Evolutionary conservation across 1,140 invertebrate genomes (phyloP).

Genomic region (Cyclargus thomasi): DNA sequence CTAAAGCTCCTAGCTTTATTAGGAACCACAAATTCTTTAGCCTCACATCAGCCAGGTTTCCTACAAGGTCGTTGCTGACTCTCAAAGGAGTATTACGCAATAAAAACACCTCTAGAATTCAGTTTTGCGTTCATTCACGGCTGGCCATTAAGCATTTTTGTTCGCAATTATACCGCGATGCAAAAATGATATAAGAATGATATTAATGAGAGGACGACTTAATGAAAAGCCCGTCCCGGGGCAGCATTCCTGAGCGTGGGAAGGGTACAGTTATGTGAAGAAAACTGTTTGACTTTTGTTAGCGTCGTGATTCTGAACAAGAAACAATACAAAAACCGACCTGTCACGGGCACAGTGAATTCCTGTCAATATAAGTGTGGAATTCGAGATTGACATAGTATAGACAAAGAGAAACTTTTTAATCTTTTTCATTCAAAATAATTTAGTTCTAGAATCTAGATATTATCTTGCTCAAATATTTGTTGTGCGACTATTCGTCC

Average conservation of each 20-base stretch:
- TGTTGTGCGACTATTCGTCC: too few species aligned
- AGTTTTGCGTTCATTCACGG: conserved; percentile 8
- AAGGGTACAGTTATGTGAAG: conserved; percentile 60
- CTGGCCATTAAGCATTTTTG: conserved; percentile 12
- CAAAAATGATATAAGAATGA: conserved; percentile 40
- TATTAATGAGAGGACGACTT: conserved; percentile 39
- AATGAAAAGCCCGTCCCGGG: conserved; percentile 41
- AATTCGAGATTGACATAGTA: not conserved
- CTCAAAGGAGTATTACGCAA: not conserved
- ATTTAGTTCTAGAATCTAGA: too few species aligned
- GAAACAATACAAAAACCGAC: not conserved
- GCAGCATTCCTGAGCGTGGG: conserved; percentile 51
- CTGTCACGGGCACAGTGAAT: not conserved
- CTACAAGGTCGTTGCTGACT: not conserved
- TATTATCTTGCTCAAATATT: too few species aligned
- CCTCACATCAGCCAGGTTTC: not conserved
- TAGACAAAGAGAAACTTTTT: too few species aligned
- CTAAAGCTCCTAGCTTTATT: too few species aligned
- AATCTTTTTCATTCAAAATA: too few species aligned
- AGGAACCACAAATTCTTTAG: too few species aligned
- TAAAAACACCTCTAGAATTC: conserved; percentile 1
- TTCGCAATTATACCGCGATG: conserved; percentile 27
- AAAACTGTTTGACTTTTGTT: conserved; percentile 52
- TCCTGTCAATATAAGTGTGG: not conserved
- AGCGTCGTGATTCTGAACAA: conserved; percentile 21